Evolutionary conservation across 2,888 invertebrate species (phyloP), one percentile per base, ranked within the genome.

Genomic region (Lepidocyrtoides sp.): DNA sequence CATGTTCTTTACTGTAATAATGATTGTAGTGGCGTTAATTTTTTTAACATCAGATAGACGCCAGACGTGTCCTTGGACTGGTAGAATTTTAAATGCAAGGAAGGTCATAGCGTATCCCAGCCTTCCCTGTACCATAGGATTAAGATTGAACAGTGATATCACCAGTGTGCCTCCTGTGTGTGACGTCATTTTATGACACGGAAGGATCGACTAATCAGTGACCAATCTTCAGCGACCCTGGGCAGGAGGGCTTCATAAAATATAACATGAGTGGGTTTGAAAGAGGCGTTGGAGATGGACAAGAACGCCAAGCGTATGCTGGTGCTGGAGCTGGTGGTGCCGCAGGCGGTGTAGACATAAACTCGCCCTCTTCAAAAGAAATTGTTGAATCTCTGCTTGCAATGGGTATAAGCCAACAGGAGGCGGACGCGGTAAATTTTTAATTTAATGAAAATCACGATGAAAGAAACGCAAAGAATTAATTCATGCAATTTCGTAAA

Each of bases 331-430:
- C 83, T 41, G 89, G 20, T 66, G 29, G 83, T 41, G 91, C 91
- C 10, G 81, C 81, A 32, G 93, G 92, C 36, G 89, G 89, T 26
- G 92, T 93, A 29, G 94, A 94, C 66, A 91, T 94, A 91, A 93
- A 86, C 57, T 84, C 90, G 1, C 92, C 94, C 7, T 36, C 91
- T 5, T 92, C 92, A 0, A 91, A 93, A 63, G 93, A 93, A 83
- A 93, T 94, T 69, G 92, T 94, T 0, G 91, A 93, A 66, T 93
- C 94, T 26, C 84, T 94, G 1, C 92, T 93, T 17, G 84, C 91
- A 66, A 94, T 93, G 94, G 94, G 94, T 8, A 94, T 94, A 85
- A 91, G 92, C 54, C 75, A 92, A 79, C 89, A 91, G 29, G 94
- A 93, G 75, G 94, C 94, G 20, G 92, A 93, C 77, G 48, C 93